Evolutionary conservation across 2,888 invertebrate species (phyloP), one percentile per base, ranked within the genome.

Genomic region (Notodonta dromedarius): DNA sequence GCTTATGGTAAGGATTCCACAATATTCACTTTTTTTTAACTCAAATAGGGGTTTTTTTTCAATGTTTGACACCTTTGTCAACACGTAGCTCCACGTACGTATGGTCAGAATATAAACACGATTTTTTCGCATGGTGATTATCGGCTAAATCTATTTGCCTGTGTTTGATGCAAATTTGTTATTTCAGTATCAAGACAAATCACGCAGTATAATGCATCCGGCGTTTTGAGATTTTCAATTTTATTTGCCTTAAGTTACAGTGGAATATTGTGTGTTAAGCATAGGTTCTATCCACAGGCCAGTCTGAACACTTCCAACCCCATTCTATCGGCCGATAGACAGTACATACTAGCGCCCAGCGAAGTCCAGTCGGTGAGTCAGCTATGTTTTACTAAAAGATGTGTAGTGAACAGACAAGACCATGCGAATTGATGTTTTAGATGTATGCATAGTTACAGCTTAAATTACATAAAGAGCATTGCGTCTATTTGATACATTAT

Each of bases 331-430:
- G 88, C 88, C 0, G 94, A 94, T 56, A 83, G 88, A 64, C 61
- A 67, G 7, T 94, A 80, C 60, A 90, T 94, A 61, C 77, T 94
- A 64, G 94, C 94, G 12, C 87, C 92, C 0, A 92, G 90, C 63
- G 90, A 93, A 79, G 92, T 91, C 0, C 62, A 86, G 69, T 73
- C 77, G 66, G 94, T 94, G 79, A 85, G 86, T 82, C 50, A 48
- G 5, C 8, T 14, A 6, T 14, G 48, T 48, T 48, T 48, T n/a
- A 48, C 14, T n/a, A 5, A 48, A 42, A 42, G 11, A 12, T 42
- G 12, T 42, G 11, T 42, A 11, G 11, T 11, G 4, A 11, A 9
- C 3, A 11, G 12, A 42, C 11, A 32, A 11, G 8, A 55, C 24
- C n/a, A 55, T 63, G 3, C n/a, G 7, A 56, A 8, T 13, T 32